Percentiles rank a stretch among this genome's conserved stretches.
Conservation (phyloP, 2,113 vertebrate genomes). For the Platycercus adscitus region DNA sequence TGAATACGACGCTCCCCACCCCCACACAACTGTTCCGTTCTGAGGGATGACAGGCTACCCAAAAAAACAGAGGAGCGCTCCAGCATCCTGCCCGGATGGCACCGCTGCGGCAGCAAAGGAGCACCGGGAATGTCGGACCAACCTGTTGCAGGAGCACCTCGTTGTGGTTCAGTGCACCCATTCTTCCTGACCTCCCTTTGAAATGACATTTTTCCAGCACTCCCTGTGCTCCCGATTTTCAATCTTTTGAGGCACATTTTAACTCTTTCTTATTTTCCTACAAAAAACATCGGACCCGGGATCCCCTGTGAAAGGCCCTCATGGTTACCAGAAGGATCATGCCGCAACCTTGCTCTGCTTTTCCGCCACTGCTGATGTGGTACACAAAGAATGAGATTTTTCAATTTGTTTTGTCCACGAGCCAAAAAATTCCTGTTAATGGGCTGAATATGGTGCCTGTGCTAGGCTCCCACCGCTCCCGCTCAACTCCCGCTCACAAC, state of each 20-base stretch:
- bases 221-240: background rate
- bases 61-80: background rate
- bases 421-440: constrained; percentile 52
- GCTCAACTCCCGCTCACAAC: background rate
- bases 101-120: background rate
- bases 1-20: constrained; percentile 18
- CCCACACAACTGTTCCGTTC: constrained; percentile 28
- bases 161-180: background rate
- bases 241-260: background rate
- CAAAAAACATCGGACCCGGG: background rate
- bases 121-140: background rate
- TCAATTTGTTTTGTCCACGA: constrained; percentile 32
- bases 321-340: background rate
- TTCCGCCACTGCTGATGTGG: background rate
- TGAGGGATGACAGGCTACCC: background rate
- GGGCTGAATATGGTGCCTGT: constrained; percentile 21
- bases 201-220: fast-evolving
- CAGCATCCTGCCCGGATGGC: background rate
- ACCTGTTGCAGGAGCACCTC: background rate
- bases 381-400: constrained; percentile 44
- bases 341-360: background rate
- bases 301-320: fast-evolving
- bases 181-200: background rate
- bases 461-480: background rate
- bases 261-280: background rate